Percentiles rank a stretch among this genome's conserved stretches.
These are phyloP conservation scores for Perca fluviatilis DNA, from an alignment of 2,113 vertebrate species.

Conservation along the genomic window DNA sequence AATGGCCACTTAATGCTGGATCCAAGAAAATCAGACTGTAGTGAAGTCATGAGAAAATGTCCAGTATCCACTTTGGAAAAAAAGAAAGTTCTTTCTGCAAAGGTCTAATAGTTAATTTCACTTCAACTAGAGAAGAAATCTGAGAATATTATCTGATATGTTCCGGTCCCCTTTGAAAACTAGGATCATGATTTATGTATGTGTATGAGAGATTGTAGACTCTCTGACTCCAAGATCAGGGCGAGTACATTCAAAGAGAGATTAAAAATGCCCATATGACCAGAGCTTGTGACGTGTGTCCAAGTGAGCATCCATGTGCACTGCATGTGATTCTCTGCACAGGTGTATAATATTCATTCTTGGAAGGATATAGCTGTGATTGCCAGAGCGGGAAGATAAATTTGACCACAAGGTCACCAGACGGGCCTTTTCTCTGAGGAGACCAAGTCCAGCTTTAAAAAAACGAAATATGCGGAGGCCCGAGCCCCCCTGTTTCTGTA, in stretches of 20 bases:
- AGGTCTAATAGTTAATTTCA: neutral
- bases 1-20: neutral
- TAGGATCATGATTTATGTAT: neutral
- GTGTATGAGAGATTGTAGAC: neutral
- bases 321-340: slow-evolving; percentile 11
- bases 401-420: slow-evolving; percentile 68
- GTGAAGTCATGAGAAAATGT: neutral
- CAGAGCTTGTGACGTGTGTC: neutral
- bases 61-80: neutral
- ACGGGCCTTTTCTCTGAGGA: slow-evolving; percentile 34
- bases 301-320: slow-evolving; percentile 24
- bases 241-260: neutral
- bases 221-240: neutral
- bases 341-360: slow-evolving; percentile 50
- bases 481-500: slow-evolving; percentile 41
- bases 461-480: slow-evolving; percentile 60
- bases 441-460: slow-evolving; percentile 36
- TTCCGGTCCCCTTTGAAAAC: neutral
- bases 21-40: neutral
- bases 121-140: neutral
- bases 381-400: slow-evolving; percentile 41
- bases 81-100: neutral
- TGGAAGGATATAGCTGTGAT: slow-evolving; percentile 7
- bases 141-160: too few species aligned
- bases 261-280: neutral